Evolutionary conservation across 2,797 vertebrate genomes (phyloP).

Genomic region (Cuculus canorus): DNA sequence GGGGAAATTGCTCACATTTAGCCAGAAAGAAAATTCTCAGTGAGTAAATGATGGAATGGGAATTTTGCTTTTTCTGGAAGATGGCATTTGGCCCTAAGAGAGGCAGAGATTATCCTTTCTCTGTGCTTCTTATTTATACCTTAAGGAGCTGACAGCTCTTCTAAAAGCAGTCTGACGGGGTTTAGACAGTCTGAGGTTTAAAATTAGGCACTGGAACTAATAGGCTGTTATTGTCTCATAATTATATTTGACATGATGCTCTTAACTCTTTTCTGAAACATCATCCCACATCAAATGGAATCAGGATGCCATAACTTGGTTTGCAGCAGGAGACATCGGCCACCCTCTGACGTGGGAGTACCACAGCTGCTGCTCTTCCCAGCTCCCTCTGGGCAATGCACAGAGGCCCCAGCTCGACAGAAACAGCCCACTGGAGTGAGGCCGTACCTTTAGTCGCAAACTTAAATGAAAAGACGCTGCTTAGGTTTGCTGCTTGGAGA

Average conservation of each 20-base stretch:
- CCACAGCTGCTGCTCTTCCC: neutral
- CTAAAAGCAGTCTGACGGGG: constrained; percentile 22
- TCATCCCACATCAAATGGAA: neutral
- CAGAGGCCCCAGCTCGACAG: neutral
- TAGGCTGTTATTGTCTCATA: constrained; percentile 68
- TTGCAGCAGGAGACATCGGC: neutral
- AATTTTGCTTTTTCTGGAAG: constrained; percentile 16
- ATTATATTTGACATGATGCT: constrained; percentile 69
- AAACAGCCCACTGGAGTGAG: neutral
- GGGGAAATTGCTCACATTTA: neutral
- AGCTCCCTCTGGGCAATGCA: neutral
- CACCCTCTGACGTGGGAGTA: accelerated
- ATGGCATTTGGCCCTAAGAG: neutral
- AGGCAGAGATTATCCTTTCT: constrained; percentile 29
- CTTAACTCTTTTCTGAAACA: constrained; percentile 28
- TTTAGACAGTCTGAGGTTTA: constrained; percentile 60
- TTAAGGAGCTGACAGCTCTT: constrained; percentile 40
- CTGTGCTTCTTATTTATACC: constrained; percentile 32
- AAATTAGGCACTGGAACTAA: constrained; percentile 73
- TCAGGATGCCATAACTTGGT: neutral
- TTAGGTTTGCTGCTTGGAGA: neutral
- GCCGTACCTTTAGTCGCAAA: neutral
- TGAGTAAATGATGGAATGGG: neutral
- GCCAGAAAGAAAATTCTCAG: neutral
- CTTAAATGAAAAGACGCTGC: neutral